A percentile compares a stretch with the other conserved stretches of the same genome.
These are phyloP conservation scores for Ivindomyrus marchei DNA, from an alignment of 2,113 vertebrate species.

Conservation along the genomic window DNA sequence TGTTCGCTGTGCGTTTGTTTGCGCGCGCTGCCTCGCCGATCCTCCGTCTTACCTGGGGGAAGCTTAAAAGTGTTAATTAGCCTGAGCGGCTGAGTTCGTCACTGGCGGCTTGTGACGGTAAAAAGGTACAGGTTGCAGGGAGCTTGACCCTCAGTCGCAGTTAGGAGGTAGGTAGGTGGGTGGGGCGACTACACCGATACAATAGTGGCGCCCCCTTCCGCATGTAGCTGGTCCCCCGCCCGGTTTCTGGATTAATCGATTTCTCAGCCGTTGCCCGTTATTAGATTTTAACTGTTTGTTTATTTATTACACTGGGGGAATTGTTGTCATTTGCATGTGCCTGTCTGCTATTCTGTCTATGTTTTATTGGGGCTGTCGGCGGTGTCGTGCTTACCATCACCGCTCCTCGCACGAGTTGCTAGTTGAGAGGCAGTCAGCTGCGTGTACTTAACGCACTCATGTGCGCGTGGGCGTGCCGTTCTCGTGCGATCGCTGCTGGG, in stretches of 20 bases:
- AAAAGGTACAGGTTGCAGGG: neutral
- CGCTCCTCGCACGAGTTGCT: neutral
- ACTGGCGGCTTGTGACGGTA: neutral
- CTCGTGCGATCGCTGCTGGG: neutral
- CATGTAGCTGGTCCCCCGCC: neutral
- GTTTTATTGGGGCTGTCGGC: neutral
- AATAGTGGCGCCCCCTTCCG: neutral
- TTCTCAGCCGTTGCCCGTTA: neutral
- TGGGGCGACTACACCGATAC: neutral
- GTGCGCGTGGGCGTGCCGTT: neutral
- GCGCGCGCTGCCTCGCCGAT: conserved; percentile 26
- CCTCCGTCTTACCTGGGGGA: conserved; percentile 16
- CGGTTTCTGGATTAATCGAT: neutral
- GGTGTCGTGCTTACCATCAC: neutral
- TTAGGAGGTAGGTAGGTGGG: neutral
- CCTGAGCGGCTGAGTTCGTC: conserved; percentile 36
- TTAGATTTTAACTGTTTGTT: neutral
- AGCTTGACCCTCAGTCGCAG: neutral
- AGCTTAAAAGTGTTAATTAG: conserved; percentile 57
- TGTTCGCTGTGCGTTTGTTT: conserved; percentile 46
- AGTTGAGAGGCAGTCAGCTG: neutral
- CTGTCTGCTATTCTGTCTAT: neutral
- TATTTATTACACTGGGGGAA: neutral
- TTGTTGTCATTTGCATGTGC: neutral
- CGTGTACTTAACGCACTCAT: neutral